These are phyloP conservation scores for Hirtodrosophila alboralis DNA, from an alignment of 2,888 invertebrate genomes.

Conservation along the genomic window DNA sequence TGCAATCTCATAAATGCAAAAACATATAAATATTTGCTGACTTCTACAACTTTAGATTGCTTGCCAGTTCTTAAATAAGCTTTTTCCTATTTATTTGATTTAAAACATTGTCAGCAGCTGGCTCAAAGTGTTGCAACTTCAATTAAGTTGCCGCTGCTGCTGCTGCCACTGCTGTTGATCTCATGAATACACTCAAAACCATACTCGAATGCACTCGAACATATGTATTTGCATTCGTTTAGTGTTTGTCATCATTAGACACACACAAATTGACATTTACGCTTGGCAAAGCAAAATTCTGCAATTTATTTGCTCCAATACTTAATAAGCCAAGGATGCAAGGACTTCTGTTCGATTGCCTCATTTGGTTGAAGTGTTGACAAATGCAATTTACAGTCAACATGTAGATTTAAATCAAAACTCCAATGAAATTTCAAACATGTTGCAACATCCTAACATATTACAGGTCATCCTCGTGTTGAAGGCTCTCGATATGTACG, in stretches of 20 bases:
- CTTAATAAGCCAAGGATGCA: conserved; percentile 21
- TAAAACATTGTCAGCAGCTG: neutral
- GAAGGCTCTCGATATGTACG: conserved; percentile 90
- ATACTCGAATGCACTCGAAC: conserved; percentile 1
- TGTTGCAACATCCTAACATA: conserved; percentile 1
- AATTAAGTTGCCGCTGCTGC: conserved; percentile 25
- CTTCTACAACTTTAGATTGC: too few relatives aligned
- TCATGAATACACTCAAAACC: too few relatives aligned
- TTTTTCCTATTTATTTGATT: too few relatives aligned
- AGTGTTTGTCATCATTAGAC: conserved; percentile 27
- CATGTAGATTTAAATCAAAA: conserved; percentile 24
- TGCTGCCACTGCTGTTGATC: too few relatives aligned
- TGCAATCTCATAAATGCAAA: too few relatives aligned
- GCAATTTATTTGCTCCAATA: conserved; percentile 49
- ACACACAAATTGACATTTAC: conserved; percentile 66
- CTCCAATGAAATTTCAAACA: conserved; percentile 20
- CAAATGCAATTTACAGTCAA: conserved; percentile 46
- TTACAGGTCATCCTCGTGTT: conserved; percentile 91
- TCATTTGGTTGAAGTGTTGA: conserved; percentile 40
- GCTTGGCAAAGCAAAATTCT: conserved; percentile 40
- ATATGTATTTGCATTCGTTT: neutral
- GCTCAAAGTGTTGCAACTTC: conserved; percentile 2
- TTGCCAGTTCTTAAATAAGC: too few relatives aligned
- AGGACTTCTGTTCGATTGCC: conserved; percentile 6
- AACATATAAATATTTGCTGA: too few relatives aligned